Percentiles rank a stretch among this genome's conserved stretches.
Evolutionary conservation across 1,140 invertebrate species (phyloP).

Genomic region (Aricia agestis): DNA sequence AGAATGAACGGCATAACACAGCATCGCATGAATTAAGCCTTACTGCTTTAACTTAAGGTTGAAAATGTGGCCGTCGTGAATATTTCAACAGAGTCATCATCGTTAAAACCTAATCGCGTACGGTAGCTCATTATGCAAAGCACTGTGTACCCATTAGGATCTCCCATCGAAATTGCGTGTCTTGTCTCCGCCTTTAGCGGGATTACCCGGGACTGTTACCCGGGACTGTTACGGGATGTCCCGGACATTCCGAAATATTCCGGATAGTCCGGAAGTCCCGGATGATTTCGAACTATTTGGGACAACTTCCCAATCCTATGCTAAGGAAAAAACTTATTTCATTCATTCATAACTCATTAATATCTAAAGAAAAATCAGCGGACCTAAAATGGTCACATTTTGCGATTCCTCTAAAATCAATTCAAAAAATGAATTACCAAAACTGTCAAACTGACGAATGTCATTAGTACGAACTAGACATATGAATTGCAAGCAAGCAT

Average conservation of each 20-base stretch:
- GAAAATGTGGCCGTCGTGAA: slow-evolving; percentile 4
- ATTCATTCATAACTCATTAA: too few species aligned
- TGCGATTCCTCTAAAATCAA: too few species aligned
- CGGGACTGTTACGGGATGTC: background rate
- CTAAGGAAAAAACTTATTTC: too few species aligned
- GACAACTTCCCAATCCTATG: too few species aligned
- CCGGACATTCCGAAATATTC: background rate
- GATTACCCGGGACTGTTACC: slow-evolving; percentile 28
- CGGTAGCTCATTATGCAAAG: slow-evolving; percentile 63
- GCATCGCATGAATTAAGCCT: background rate
- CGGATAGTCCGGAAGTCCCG: slow-evolving; percentile 12
- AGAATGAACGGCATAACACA: slow-evolving; percentile 28
- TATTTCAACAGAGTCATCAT: slow-evolving; percentile 54
- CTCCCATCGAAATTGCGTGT: slow-evolving; percentile 36
- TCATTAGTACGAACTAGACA: too few species aligned
- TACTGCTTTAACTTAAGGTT: slow-evolving; percentile 18
- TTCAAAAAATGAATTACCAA: too few species aligned
- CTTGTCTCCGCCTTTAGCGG: slow-evolving; percentile 21
- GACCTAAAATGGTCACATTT: too few species aligned
- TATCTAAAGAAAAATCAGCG: too few species aligned
- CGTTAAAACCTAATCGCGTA: slow-evolving; percentile 65
- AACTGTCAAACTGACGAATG: too few species aligned
- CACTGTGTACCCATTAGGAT: slow-evolving; percentile 48
- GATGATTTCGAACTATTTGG: too few species aligned
- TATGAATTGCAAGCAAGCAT: too few species aligned